A percentile compares a stretch with the other conserved stretches of the same genome.
These are phyloP conservation scores for Pachyseris speciosa DNA, from an alignment of 64 coral and sea anemone genomes.

Conservation along the genomic window DNA sequence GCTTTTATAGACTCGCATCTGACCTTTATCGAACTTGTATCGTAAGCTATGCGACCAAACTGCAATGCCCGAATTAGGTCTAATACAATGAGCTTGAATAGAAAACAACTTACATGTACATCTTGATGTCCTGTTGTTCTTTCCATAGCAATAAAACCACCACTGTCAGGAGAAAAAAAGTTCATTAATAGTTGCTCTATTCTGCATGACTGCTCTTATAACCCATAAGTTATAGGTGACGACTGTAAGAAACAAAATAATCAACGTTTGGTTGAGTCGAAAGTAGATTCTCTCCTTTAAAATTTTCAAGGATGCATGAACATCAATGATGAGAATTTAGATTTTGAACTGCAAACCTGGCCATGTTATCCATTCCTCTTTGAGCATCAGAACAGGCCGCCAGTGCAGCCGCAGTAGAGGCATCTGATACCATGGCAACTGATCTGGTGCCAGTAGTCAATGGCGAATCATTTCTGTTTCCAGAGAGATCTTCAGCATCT, in stretches of 20 bases:
- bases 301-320: background rate
- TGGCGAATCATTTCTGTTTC: conserved; percentile 1
- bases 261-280: background rate
- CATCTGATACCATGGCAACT: conserved; percentile 58
- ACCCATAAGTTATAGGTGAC: no score
- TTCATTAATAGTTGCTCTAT: background rate
- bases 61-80: no score
- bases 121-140: background rate
- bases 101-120: conserved; percentile 1
- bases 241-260: no score
- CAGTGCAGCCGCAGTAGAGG: conserved; percentile 77
- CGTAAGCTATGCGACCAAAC: no score
- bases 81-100: no score
- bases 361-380: conserved; percentile 66
- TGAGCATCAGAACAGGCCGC: conserved; percentile 80
- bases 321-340: background rate
- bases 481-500: conserved; percentile 39
- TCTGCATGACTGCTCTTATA: no score
- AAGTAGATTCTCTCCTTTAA: background rate
- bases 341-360: conserved; percentile 39
- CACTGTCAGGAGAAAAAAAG: background rate
- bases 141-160: background rate
- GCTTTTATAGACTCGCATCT: no score
- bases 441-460: background rate
- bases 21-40: no score